Base-by-base conservation (phyloP, 2,797 vertebrate species). In the Catharus ustulatus region DNA sequence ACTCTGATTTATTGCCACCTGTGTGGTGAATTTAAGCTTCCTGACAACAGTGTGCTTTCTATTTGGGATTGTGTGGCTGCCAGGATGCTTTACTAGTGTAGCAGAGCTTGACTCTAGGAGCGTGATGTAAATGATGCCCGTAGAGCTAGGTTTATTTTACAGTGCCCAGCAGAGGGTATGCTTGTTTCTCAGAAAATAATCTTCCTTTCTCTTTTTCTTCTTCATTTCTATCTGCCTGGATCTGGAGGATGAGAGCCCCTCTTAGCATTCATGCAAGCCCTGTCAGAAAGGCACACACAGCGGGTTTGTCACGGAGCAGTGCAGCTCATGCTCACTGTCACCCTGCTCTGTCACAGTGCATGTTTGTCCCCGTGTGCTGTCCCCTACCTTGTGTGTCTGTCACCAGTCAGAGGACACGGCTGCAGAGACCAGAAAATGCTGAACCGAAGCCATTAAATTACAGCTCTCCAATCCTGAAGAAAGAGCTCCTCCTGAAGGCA, bases 401-500 rank as follows among this genome's bases (percentile, higher is more conserved):
- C 86, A 51, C 52, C 81, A 84, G 45, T 38, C 69, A 64, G 72
- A 92, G 91, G 81, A 87, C 75, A 51, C 5, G 3, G 63, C 90
- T 79, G 83, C 88, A 67, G 61, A 82, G 71, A 61, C 0, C n/a
- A 84, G 84, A 26, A 63, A 45, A 58, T 4, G 42, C 61, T 57
- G 72, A 67, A 55, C 68, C 3, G 4, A 87, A 93, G 91, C 90
- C 91, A 8, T 59, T 81, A 79, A 92, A 58, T 77, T 5, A 3
- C 59, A 80, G 64, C 52, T 92, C 49, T 73, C 42, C 38, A n/a
- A 22, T 26, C 17, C 66, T 79, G 94, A 96, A 93, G 86, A 86
- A 89, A 58, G 42, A 92, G 90, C 93, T 89, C 90, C 90, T 97
- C 90, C 89, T 64, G 75, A 95, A 93, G 87, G 92, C 90, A 95